A percentile compares a stretch with the other conserved stretches of the same genome.
Conservation (phyloP, 2,888 invertebrate genomes). For the Endotricha flammealis region DNA sequence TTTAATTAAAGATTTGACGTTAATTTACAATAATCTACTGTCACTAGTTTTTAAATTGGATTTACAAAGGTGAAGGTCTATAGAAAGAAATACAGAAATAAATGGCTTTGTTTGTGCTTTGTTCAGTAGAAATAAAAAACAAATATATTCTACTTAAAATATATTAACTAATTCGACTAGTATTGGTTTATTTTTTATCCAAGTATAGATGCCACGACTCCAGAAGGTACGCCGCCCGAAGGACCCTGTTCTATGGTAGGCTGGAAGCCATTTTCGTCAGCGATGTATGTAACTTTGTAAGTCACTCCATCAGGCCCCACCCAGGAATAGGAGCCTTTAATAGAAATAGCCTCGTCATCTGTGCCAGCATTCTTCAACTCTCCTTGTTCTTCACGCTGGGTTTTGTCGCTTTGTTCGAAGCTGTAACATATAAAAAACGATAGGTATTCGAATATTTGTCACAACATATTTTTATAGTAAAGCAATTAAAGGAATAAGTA, state of each 20-base stretch:
- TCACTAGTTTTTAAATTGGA: too few species aligned
- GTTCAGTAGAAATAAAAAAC: too few species aligned
- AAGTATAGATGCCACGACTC: constrained; percentile 49
- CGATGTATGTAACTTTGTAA: constrained; percentile 70
- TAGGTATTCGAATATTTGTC: too few species aligned
- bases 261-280: constrained; percentile 78
- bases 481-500: too few species aligned
- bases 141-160: too few species aligned
- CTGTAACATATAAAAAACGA: constrained; percentile 39
- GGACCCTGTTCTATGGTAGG: constrained; percentile 56
- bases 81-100: too few species aligned
- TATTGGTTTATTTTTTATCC: constrained; percentile 21
- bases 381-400: constrained; percentile 66
- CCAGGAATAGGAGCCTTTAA: constrained; percentile 72
- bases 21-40: too few species aligned
- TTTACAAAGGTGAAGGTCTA: too few species aligned
- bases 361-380: constrained; percentile 68
- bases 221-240: constrained; percentile 42
- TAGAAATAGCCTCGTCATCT: constrained; percentile 70
- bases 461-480: too few species aligned
- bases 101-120: too few species aligned
- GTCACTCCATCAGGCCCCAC: constrained; percentile 66
- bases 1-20: too few species aligned
- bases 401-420: constrained; percentile 75
- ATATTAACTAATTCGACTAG: constrained; percentile 7